phyloP scores from a whole-genome alignment of 2,113 vertebrate species.

The Pelecanoides urinatrix region DNA sequence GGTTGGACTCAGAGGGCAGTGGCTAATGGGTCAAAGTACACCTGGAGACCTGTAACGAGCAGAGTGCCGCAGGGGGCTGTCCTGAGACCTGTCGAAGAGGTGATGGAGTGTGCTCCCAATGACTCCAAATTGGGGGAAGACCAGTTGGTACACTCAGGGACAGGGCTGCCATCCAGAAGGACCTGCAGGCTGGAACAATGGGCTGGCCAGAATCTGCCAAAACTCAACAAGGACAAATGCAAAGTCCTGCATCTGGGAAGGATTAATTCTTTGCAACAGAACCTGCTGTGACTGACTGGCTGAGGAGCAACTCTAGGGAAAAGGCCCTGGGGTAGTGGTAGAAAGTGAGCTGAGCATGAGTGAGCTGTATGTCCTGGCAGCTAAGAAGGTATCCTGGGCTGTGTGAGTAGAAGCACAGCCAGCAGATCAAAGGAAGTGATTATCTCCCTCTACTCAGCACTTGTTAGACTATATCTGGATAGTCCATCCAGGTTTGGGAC shows the following conservation, averaged over 20 bases:
- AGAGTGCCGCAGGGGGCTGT: background rate
- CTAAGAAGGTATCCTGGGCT: background rate
- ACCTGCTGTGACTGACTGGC: background rate
- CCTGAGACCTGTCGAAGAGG: background rate
- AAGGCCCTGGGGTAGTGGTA: background rate
- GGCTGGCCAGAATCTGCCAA: background rate
- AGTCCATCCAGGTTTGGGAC: background rate
- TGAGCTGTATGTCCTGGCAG: accelerated
- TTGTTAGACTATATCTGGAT: background rate
- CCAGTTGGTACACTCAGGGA: background rate
- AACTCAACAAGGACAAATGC: background rate
- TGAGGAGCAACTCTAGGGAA: background rate
- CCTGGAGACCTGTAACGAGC: background rate
- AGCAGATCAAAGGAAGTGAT: background rate
- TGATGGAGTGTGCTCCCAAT: background rate
- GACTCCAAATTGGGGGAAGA: background rate
- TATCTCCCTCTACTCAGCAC: background rate
- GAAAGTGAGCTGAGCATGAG: background rate
- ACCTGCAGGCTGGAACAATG: background rate
- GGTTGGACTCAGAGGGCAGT: background rate
- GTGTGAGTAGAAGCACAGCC: background rate
- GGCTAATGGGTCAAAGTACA: background rate
- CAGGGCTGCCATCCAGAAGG: background rate
- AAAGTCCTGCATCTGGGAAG: background rate
- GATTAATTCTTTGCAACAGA: background rate